Evolutionary conservation across 2,797 vertebrate species (phyloP).

Genomic region (Scyliorhinus canicula): DNA sequence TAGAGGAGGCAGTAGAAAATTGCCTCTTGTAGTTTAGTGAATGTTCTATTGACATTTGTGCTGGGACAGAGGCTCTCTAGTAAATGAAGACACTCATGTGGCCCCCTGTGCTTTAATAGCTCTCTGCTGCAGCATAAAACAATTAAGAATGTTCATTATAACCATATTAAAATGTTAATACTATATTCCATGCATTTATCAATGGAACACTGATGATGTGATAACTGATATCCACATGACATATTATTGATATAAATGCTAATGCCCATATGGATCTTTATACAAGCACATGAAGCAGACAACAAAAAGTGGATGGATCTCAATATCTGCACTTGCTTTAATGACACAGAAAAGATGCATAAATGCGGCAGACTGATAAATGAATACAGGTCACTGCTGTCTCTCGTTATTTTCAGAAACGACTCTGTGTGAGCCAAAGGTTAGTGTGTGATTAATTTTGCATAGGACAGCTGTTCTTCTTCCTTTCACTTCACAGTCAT

Average conservation of each 20-base stretch:
- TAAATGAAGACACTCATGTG: not conserved
- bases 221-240: not conserved
- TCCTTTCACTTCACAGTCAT: not conserved
- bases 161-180: conserved; percentile 7
- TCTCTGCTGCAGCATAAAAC: not conserved
- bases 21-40: not conserved
- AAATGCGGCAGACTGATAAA: not conserved
- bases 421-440: not conserved
- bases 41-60: not conserved
- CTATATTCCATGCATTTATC: not conserved
- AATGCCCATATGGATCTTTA: not conserved
- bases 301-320: not conserved
- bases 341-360: not conserved
- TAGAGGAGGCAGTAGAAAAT: not conserved
- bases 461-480: not conserved
- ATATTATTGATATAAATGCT: not conserved
- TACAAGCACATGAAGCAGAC: not conserved
- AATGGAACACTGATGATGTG: too few relatives aligned
- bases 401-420: not conserved
- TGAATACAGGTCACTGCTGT: not conserved
- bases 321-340: not conserved
- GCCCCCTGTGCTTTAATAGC: not conserved
- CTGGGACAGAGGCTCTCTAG: not conserved
- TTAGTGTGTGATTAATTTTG: conserved; percentile 13
- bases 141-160: not conserved